phyloP scores from a whole-genome alignment of 64 coral and sea anemone genomes.

The Stylophora pistillata region DNA sequence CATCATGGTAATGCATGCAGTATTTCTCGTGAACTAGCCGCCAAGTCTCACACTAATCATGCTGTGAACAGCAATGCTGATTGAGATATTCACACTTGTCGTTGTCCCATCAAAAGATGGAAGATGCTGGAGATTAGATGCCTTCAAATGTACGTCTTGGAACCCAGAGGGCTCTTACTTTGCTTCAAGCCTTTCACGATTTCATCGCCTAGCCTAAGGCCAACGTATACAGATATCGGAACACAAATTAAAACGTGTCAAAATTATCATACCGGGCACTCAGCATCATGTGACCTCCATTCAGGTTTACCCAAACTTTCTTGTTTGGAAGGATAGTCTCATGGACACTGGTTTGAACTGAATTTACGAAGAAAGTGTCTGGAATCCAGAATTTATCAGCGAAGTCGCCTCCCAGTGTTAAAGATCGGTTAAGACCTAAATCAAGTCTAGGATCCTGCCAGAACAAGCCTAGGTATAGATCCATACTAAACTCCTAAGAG shows the following conservation, averaged over 20 bases:
- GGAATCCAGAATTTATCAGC: conserved; percentile 89
- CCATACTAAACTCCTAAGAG: conserved; percentile 74
- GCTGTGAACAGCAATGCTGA: no score
- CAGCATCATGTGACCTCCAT: conserved; percentile 78
- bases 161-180: no score
- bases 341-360: conserved; percentile 86
- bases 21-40: no score
- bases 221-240: neutral
- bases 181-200: no score
- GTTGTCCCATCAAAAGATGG: no score
- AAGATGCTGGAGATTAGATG: no score
- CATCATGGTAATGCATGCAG: no score
- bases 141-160: no score
- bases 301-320: conserved; percentile 82
- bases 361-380: conserved; percentile 94
- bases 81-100: no score
- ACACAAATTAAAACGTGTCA: neutral
- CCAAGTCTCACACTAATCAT: no score
- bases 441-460: conserved; percentile 93
- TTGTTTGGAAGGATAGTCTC: conserved; percentile 85
- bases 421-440: conserved; percentile 70
- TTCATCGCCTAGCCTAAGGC: neutral
- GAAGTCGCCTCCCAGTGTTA: conserved; percentile 81
- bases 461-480: conserved; percentile 95
- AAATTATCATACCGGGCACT: conserved; percentile 64